Conservation (phyloP, 2,797 vertebrate species). For the Nannoperca obscura region DNA sequence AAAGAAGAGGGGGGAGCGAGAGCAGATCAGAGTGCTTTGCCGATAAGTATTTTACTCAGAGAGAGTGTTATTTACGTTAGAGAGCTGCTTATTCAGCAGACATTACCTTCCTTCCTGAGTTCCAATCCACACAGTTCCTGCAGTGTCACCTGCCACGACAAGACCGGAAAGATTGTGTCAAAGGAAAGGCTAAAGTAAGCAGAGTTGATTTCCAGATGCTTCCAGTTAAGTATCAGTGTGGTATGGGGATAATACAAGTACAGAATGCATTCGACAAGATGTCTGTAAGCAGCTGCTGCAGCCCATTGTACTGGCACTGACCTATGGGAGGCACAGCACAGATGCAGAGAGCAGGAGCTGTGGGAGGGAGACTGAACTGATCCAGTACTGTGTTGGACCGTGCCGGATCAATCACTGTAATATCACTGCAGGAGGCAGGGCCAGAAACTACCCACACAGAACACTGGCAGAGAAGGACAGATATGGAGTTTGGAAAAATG, state of each 20-base stretch:
- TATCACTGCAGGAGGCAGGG: slow-evolving; percentile 87
- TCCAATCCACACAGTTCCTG: slow-evolving; percentile 90
- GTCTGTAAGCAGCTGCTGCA: slow-evolving; percentile 26
- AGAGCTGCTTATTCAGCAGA: slow-evolving; percentile 47
- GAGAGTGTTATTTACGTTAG: slow-evolving; percentile 10
- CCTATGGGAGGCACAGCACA: slow-evolving; percentile 86
- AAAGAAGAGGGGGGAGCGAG: not conserved
- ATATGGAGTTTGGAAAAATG: slow-evolving; percentile 54
- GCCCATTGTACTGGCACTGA: slow-evolving; percentile 70
- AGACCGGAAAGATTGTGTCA: slow-evolving; percentile 31
- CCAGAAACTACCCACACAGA: slow-evolving; percentile 89
- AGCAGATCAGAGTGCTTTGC: not conserved
- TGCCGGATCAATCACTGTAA: slow-evolving; percentile 89
- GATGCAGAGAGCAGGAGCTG: slow-evolving; percentile 85
- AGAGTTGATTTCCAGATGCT: slow-evolving; percentile 14
- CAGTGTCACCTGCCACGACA: slow-evolving; percentile 76
- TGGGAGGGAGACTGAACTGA: slow-evolving; percentile 88
- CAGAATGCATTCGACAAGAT: slow-evolving; percentile 15
- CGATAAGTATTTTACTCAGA: slow-evolving; percentile 7
- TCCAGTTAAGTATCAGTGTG: slow-evolving; percentile 8
- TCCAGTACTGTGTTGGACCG: slow-evolving; percentile 89
- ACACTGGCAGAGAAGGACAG: slow-evolving; percentile 77
- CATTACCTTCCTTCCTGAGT: slow-evolving; percentile 91
- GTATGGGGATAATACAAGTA: slow-evolving; percentile 7
- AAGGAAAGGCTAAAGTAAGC: slow-evolving; percentile 33